phyloP scores from a whole-genome alignment of 2,888 invertebrate genomes.

The Himalopsyche japonica region DNA sequence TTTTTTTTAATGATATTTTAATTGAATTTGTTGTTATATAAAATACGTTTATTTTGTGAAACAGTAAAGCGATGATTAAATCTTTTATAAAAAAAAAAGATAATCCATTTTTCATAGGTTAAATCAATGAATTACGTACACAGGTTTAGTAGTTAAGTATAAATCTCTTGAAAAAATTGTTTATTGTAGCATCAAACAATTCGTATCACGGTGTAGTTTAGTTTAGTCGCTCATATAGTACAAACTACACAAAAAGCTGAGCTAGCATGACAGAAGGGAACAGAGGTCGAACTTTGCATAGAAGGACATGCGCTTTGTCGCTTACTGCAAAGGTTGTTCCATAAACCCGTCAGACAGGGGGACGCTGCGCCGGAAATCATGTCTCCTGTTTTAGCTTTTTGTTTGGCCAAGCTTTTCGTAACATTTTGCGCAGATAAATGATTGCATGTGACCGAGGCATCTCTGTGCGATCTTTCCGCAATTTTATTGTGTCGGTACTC shows the following conservation, averaged over 20 bases:
- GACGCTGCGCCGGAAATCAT: constrained; percentile 2
- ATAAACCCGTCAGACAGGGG: not conserved
- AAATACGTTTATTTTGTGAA: too few species aligned
- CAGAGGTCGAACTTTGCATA: not conserved
- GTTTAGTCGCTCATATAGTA: too few species aligned
- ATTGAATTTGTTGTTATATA: too few species aligned
- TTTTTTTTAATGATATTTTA: too few species aligned
- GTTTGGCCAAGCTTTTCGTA: not conserved
- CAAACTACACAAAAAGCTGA: not conserved
- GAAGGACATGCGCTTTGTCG: constrained; percentile 1
- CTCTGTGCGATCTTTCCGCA: not conserved
- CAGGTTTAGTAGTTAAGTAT: too few species aligned
- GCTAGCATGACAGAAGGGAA: not conserved
- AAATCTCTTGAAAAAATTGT: too few species aligned
- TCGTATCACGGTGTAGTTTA: too few species aligned
- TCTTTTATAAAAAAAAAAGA: too few species aligned
- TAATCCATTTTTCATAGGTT: too few species aligned
- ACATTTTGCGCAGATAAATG: constrained; percentile 8
- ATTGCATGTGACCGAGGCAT: constrained; percentile 1
- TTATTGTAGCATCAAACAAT: too few species aligned
- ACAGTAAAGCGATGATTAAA: too few species aligned
- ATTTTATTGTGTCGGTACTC: not conserved
- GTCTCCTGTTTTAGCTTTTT: constrained; percentile 12
- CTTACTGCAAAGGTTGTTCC: not conserved
- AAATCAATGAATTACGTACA: too few species aligned